Evolutionary conservation across 92 coral and sea anemone species (phyloP), one percentile per base, ranked within the genome.

Genomic region (Epizoanthus rinbou): DNA sequence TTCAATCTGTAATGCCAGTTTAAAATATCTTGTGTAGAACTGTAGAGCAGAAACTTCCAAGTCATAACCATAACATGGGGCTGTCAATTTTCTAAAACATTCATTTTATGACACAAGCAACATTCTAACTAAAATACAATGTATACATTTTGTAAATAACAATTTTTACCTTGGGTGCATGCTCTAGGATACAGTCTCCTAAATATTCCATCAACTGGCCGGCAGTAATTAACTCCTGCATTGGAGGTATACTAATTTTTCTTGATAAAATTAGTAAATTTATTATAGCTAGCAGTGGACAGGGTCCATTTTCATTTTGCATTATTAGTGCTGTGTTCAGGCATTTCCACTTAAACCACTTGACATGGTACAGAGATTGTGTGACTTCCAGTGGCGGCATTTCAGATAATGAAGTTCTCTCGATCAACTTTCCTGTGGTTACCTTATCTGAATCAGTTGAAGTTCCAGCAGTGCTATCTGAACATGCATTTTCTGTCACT

Each of bases 221-320:
- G 8, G 98, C 87, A 16, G 98, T 97, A 25, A 97, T 87, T 54
- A 92, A 90, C 78, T 94, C 96, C 69, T 97, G 99, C 88, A 87
- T 88, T 5, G 95, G 56, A 1, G 98, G 97, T 58, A 97, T 87
- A 37, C 85, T 88, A 58, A 97, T 88, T 50, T 85, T 87, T 64
- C 99, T 85, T 68, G 93, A 90, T 78, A 97, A 75, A 24, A 97
- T 76, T 70, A 97, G 64, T 57, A 93, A 89, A 89, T 97, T 97
- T 11, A 97, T 93, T 76, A 97, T 82, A 1, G 99, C 99, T 56
- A 97, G 82, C 47, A 97, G 85, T 10, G 99, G 99, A 70, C 99
- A 97, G 6, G 99, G 99, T 10, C 99, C 99, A 58, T 97, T 97
- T 69, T 97, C 99, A 87, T 97, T 97, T 70, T 97, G 99, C n/a